phyloP scores from a whole-genome alignment of 2,888 invertebrate species.

The Aromia moschata region DNA sequence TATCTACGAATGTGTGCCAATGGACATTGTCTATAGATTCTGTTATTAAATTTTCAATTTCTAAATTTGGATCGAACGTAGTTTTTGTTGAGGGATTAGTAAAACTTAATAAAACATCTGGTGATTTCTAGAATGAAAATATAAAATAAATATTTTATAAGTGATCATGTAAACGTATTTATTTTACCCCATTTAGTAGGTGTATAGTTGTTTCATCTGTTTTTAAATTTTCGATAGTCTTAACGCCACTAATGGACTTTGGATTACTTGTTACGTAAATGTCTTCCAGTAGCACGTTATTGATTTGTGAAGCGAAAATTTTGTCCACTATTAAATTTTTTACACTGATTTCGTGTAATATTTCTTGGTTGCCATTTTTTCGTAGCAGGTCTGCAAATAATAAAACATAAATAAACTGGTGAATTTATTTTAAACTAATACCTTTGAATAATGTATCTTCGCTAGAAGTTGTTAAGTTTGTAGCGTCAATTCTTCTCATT shows the following conservation, averaged over 20 bases:
- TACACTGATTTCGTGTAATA: constrained; percentile 38
- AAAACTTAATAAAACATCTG: constrained; percentile 26
- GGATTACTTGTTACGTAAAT: constrained; percentile 48
- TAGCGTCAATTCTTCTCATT: constrained; percentile 38
- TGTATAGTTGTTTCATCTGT: constrained; percentile 32
- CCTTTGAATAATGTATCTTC: constrained; percentile 44
- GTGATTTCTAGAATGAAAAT: constrained; percentile 25
- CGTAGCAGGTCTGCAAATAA: constrained; percentile 45
- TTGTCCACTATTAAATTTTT: constrained; percentile 44
- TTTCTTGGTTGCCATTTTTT: constrained; percentile 39
- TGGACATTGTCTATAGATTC: constrained; percentile 53
- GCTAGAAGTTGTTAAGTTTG: constrained; percentile 38
- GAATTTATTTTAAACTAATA: constrained; percentile 28
- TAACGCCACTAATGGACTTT: constrained; percentile 46
- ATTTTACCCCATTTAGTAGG: constrained; percentile 45
- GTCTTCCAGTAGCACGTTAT: constrained; percentile 48
- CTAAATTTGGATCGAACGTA: constrained; percentile 43
- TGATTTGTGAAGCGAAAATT: constrained; percentile 45
- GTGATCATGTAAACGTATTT: not conserved
- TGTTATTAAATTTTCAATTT: constrained; percentile 51
- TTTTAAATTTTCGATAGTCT: constrained; percentile 47
- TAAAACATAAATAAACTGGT: constrained; percentile 1
- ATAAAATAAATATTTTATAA: not conserved
- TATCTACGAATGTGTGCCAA: constrained; percentile 54
- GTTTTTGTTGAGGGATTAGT: constrained; percentile 1